Percentiles rank a stretch among this genome's conserved stretches.
Evolutionary conservation across 2,113 vertebrate genomes (phyloP).

Genomic region (Columba janthina): DNA sequence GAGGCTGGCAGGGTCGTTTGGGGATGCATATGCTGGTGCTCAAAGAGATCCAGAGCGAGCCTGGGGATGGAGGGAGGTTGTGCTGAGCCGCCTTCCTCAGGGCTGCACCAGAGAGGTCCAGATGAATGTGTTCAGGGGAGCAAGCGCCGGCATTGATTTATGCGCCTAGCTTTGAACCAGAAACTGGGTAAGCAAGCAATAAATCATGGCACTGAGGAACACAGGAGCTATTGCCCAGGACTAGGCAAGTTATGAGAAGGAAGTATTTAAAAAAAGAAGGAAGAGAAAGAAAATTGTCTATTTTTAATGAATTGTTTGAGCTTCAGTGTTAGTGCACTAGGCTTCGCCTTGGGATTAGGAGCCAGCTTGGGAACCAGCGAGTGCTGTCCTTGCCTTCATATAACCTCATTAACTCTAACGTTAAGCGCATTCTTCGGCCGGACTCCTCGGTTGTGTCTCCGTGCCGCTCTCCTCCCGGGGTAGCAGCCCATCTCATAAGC

Average conservation of each 20-base stretch:
- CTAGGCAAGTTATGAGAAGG: not conserved
- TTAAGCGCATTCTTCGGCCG: constrained; percentile 29
- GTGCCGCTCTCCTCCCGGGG: constrained; percentile 19
- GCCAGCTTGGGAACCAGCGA: constrained; percentile 31
- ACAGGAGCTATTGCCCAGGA: constrained; percentile 17
- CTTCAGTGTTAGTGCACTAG: not conserved
- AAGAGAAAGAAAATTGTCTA: constrained; percentile 18
- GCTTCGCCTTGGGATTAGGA: constrained; percentile 50
- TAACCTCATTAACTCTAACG: constrained; percentile 67
- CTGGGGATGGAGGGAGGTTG: not conserved
- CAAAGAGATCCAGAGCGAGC: not conserved
- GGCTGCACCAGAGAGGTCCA: not conserved
- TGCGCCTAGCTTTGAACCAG: not conserved
- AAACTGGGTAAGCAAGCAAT: not conserved
- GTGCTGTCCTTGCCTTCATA: constrained; percentile 37
- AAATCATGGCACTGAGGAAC: not conserved
- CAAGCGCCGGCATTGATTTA: not conserved
- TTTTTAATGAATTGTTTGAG: constrained; percentile 51
- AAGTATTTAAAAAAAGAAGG: not conserved
- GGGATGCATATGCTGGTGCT: not conserved
- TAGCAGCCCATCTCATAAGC: constrained; percentile 37
- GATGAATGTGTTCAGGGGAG: not conserved
- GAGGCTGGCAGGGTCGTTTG: not conserved
- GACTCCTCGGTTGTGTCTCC: not conserved
- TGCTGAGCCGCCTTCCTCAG: not conserved